Evolutionary conservation across 64 coral and sea anemone species (phyloP).

Genomic region (Montipora cactus): DNA sequence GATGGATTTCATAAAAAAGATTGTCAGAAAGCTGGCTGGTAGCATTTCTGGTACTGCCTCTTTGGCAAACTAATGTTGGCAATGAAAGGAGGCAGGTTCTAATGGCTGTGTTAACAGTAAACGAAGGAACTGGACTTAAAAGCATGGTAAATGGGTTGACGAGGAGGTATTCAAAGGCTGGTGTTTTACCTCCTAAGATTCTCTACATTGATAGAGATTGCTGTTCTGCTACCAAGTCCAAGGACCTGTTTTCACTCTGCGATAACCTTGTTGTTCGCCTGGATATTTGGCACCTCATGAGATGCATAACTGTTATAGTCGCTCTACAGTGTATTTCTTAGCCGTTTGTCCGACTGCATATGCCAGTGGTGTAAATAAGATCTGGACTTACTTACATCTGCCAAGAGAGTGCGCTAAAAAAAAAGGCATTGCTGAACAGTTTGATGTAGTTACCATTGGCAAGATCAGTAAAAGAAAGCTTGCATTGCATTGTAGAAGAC

Average conservation of each 20-base stretch:
- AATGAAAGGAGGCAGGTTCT: slow-evolving; percentile 52
- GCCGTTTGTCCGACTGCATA: background rate
- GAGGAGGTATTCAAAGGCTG: background rate
- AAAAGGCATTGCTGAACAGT: background rate
- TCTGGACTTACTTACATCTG: background rate
- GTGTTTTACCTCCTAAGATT: background rate
- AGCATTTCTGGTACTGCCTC: slow-evolving; percentile 47
- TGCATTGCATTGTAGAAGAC: slow-evolving; percentile 15
- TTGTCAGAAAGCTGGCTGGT: slow-evolving; percentile 23
- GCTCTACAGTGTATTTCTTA: slow-evolving; percentile 46
- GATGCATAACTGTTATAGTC: slow-evolving; percentile 18
- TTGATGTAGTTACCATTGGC: background rate
- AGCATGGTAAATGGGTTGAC: slow-evolving; percentile 25
- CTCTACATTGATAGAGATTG: slow-evolving; percentile 51
- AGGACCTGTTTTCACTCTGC: slow-evolving; percentile 21
- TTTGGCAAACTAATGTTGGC: slow-evolving; percentile 38
- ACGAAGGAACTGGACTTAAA: background rate
- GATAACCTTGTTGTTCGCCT: slow-evolving; percentile 17
- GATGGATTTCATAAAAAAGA: slow-evolving; percentile 75
- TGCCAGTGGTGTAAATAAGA: slow-evolving; percentile 27
- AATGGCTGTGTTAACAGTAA: slow-evolving; percentile 35
- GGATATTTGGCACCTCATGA: slow-evolving; percentile 73
- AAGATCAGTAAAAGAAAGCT: slow-evolving; percentile 54
- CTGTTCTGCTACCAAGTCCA: slow-evolving; percentile 2
- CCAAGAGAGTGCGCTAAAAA: background rate